These are phyloP conservation scores for Petrophora chlorosata DNA, from an alignment of 2,888 invertebrate species.

Conservation along the genomic window DNA sequence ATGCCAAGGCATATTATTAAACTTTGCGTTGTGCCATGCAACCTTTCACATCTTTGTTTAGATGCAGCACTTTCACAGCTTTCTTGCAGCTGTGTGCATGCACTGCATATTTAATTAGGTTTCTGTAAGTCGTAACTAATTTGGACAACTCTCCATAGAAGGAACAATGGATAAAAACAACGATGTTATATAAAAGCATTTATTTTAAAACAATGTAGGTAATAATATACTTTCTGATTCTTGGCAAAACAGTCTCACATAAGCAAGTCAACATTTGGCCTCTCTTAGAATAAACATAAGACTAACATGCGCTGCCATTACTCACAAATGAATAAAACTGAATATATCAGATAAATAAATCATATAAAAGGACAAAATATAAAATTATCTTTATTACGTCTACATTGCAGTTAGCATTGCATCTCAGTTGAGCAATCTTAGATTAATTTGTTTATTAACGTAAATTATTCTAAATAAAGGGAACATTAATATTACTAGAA, in stretches of 20 bases:
- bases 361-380: conserved; percentile 74
- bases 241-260: conserved; percentile 85
- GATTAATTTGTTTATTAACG: conserved; percentile 74
- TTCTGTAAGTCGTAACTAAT: conserved; percentile 10
- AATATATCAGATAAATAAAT: conserved; percentile 76
- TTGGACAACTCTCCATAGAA: conserved; percentile 6
- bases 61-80: conserved; percentile 10
- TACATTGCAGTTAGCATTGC: conserved; percentile 81
- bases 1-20: no score
- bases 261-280: conserved; percentile 85
- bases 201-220: conserved; percentile 85
- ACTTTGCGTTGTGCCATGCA: no score
- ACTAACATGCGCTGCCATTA: conserved; percentile 83
- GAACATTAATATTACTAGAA: conserved; percentile 79
- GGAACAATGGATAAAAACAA: conserved; percentile 12
- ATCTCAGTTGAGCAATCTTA: conserved; percentile 81
- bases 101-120: conserved; percentile 10
- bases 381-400: conserved; percentile 69
- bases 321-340: conserved; percentile 78
- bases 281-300: conserved; percentile 82
- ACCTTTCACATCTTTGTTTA: background rate
- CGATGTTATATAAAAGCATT: conserved; percentile 80
- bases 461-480: conserved; percentile 80
- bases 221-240: conserved; percentile 84
- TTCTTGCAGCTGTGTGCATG: conserved; percentile 13